A percentile compares a stretch with the other conserved stretches of the same genome.
Conservation (phyloP, 2,113 vertebrate genomes). For the Datnioides undecimradiatus region DNA sequence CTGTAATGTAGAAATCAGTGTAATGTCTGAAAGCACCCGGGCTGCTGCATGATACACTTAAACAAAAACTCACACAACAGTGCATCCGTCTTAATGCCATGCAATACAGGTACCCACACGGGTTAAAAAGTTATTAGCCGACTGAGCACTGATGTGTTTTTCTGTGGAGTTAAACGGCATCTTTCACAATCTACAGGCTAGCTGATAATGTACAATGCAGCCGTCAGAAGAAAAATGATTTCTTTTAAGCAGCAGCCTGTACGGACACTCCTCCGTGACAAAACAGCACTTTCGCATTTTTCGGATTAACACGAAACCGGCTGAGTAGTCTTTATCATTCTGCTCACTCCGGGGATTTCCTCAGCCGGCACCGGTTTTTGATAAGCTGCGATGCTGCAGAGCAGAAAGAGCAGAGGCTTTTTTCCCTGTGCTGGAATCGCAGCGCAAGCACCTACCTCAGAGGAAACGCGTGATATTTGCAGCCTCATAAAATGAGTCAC, state of each 20-base stretch:
- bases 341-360: conserved; percentile 10
- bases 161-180: background rate
- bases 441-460: conserved; percentile 1
- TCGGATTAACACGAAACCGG: conserved; percentile 16
- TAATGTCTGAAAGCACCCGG: background rate
- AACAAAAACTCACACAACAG: too few relatives aligned
- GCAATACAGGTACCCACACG: too few relatives aligned
- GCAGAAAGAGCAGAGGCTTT: conserved; percentile 7
- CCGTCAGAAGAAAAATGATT: background rate
- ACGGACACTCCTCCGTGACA: background rate
- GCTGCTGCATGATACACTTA: too few relatives aligned
- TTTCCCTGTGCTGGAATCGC: background rate
- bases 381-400: conserved; percentile 9
- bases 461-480: conserved; percentile 36
- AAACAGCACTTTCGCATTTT: conserved; percentile 1
- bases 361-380: background rate
- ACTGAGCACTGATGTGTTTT: too few relatives aligned
- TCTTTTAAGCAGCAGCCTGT: background rate
- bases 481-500: conserved; percentile 59
- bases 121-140: too few relatives aligned
- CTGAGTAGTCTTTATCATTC: conserved; percentile 12
- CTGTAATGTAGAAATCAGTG: background rate
- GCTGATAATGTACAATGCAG: background rate
- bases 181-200: background rate
- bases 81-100: too few relatives aligned